Percentiles rank a stretch among this genome's conserved stretches.
phyloP scores from a whole-genome alignment of 2,888 invertebrate genomes.

The Tyria jacobaeae region DNA sequence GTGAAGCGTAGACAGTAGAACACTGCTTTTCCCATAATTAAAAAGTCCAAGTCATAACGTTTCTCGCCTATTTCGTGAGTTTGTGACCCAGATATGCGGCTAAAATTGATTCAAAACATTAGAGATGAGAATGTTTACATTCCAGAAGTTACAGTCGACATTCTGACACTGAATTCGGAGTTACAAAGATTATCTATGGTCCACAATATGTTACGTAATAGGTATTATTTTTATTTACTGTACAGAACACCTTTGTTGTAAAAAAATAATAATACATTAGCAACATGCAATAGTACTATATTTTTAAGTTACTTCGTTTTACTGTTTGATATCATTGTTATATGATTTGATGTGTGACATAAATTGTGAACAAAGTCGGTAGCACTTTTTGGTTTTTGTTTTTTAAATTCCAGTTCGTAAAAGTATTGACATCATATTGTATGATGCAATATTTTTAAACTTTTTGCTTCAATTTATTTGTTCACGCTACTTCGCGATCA shows the following conservation, averaged over 20 bases:
- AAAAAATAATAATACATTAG: too few species aligned
- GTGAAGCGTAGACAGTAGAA: background rate
- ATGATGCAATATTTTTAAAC: background rate
- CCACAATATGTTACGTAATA: background rate
- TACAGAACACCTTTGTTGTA: background rate
- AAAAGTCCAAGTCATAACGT: background rate
- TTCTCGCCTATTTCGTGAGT: background rate
- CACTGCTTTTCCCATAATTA: conserved; percentile 3
- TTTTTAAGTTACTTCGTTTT: too few species aligned
- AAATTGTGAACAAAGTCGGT: background rate
- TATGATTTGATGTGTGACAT: background rate
- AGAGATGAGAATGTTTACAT: conserved; percentile 1
- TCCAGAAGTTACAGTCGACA: background rate
- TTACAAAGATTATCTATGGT: background rate
- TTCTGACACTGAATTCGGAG: background rate
- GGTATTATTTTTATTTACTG: background rate
- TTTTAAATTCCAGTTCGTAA: background rate
- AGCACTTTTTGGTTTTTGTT: background rate
- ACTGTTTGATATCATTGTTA: too few species aligned
- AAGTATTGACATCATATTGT: background rate
- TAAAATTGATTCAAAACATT: conserved; percentile 5
- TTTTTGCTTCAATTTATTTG: background rate
- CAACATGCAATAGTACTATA: too few species aligned
- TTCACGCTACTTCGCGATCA: background rate
- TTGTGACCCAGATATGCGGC: conserved; percentile 2